A percentile compares a stretch with the other conserved stretches of the same genome.
Evolutionary conservation across 1,140 invertebrate species (phyloP).

Genomic region (Gryon sp.): DNA sequence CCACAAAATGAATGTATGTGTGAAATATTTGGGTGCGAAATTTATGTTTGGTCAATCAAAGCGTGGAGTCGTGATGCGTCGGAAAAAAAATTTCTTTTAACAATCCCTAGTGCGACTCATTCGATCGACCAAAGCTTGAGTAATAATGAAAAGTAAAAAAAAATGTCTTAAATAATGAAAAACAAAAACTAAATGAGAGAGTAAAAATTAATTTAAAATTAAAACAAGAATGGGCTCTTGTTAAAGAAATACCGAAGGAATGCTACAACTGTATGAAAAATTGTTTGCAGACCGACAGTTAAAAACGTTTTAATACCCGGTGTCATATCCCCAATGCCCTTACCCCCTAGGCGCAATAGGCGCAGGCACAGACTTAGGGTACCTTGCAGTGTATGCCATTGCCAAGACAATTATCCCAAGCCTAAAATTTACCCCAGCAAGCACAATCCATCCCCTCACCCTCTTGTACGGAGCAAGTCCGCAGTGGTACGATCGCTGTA

Average conservation of each 20-base stretch:
- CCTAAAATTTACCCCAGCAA: conserved; percentile 71
- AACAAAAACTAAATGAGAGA: neutral
- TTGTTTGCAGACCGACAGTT: conserved; percentile 80
- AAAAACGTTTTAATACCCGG: conserved; percentile 80
- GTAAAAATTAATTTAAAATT: neutral
- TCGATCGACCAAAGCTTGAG: conserved; percentile 62
- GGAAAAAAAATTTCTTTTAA: neutral
- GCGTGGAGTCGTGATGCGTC: conserved; percentile 22
- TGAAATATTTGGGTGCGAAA: neutral
- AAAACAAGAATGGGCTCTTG: conserved; percentile 58
- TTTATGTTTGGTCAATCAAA: neutral
- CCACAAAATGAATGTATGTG: neutral
- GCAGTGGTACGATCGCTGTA: conserved; percentile 79
- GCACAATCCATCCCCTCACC: conserved; percentile 75
- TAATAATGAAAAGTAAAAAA: conserved; percentile 3
- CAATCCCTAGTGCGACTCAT: conserved; percentile 32
- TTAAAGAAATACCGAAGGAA: conserved; percentile 63
- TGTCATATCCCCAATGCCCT: conserved; percentile 77
- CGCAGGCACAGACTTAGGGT: conserved; percentile 79
- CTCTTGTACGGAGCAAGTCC: conserved; percentile 80
- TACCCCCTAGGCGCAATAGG: conserved; percentile 79
- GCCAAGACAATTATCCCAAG: conserved; percentile 69
- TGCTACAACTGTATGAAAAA: conserved; percentile 75
- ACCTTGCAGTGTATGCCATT: conserved; percentile 79
- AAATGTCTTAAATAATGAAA: too few species aligned